Conservation (phyloP, 2,888 invertebrate genomes). For the Hemicrepidius hirtus region DNA sequence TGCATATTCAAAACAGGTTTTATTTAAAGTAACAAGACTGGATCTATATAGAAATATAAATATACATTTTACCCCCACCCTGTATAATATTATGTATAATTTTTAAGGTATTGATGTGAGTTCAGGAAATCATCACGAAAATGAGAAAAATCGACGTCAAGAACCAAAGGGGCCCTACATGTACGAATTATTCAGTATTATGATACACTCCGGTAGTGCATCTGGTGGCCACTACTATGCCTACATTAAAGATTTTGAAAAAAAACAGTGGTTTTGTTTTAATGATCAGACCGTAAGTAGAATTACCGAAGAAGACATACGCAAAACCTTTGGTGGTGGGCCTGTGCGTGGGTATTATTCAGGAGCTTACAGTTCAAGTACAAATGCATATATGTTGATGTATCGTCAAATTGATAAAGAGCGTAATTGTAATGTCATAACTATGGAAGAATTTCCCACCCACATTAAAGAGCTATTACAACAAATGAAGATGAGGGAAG, state of each 20-base stretch:
- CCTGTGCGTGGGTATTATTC: conserved; percentile 80
- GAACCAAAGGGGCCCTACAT: conserved; percentile 80
- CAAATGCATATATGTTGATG: conserved; percentile 94
- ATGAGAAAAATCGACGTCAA: conserved; percentile 72
- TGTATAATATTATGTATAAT: neutral
- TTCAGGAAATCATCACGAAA: conserved; percentile 73
- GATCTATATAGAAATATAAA: too few species aligned
- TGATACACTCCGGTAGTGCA: conserved; percentile 94
- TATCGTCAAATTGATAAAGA: conserved; percentile 84
- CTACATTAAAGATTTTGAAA: conserved; percentile 88
- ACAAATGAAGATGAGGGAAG: conserved; percentile 80
- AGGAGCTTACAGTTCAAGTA: conserved; percentile 85
- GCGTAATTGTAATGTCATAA: conserved; percentile 79
- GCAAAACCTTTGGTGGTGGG: conserved; percentile 87
- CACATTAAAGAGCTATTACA: conserved; percentile 81
- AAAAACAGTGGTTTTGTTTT: conserved; percentile 89
- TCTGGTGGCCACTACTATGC: conserved; percentile 95
- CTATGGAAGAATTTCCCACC: conserved; percentile 82
- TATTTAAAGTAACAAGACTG: too few species aligned
- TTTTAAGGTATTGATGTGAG: conserved; percentile 77
- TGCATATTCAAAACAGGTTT: too few species aligned
- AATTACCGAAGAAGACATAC: conserved; percentile 85
- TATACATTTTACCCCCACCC: too few species aligned
- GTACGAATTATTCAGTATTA: conserved; percentile 92
- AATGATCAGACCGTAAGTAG: conserved; percentile 89